Conservation (phyloP, 2,888 invertebrate species). For the Cartodere bifasciata region DNA sequence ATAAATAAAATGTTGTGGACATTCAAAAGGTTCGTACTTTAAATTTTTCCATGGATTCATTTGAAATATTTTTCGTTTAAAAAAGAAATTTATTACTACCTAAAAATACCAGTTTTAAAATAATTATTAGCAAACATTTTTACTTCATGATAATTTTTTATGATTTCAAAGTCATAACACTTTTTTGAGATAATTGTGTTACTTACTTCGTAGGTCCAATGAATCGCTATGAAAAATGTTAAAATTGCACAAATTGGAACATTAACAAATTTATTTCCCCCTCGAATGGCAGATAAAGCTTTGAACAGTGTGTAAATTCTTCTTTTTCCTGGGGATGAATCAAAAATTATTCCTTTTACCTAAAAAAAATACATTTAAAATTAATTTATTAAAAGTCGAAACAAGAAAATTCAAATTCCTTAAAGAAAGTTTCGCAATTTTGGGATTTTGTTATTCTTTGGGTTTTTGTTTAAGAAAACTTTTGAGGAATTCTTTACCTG, state of each 20-base stretch:
- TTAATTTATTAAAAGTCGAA: no score
- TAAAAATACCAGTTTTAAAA: no score
- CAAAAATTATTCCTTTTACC: constrained; percentile 54
- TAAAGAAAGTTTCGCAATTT: no score
- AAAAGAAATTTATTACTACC: constrained; percentile 27
- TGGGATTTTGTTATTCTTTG: no score
- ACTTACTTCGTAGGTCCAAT: constrained; percentile 48
- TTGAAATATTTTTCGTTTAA: constrained; percentile 31
- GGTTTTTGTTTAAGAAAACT: no score
- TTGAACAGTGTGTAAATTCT: constrained; percentile 43
- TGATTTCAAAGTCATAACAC: constrained; percentile 6
- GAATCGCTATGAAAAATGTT: constrained; percentile 43
- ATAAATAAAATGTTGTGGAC: constrained; percentile 62
- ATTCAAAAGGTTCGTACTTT: constrained; percentile 44
- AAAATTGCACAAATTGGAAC: constrained; percentile 42
- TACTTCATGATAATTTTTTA: no score
- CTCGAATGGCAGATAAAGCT: constrained; percentile 49
- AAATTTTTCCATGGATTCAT: constrained; percentile 46
- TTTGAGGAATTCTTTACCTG: no score
- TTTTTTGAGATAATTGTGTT: constrained; percentile 3
- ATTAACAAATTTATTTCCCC: constrained; percentile 43
- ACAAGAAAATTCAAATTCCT: no score
- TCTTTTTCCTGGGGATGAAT: constrained; percentile 56
- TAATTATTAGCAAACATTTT: no score
- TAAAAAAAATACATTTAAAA: no score